Percentiles rank a stretch among this genome's conserved stretches.
Evolutionary conservation across 2,113 vertebrate genomes (phyloP).

Genomic region (Austrofundulus limnaeus): DNA sequence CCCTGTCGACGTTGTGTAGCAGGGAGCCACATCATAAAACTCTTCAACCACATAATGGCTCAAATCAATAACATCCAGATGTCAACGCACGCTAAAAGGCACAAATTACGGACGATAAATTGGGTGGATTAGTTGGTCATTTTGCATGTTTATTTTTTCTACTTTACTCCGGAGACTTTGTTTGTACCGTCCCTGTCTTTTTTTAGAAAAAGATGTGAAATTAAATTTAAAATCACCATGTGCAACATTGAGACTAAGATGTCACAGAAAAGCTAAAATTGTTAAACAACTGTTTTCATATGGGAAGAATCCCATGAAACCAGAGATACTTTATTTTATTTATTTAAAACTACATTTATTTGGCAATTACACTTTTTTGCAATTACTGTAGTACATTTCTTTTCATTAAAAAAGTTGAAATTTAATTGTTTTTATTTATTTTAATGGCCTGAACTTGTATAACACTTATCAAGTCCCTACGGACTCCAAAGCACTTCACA

Average conservation of each 20-base stretch:
- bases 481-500: too few relatives aligned
- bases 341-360: too few relatives aligned
- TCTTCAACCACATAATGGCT: conserved; percentile 9
- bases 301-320: not conserved
- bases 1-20: conserved; percentile 9
- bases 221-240: not conserved
- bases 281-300: not conserved
- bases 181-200: not conserved
- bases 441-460: too few relatives aligned
- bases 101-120: not conserved
- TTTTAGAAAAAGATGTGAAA: not conserved
- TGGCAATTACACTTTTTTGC: too few relatives aligned
- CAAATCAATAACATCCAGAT: not conserved
- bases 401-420: too few relatives aligned
- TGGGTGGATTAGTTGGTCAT: not conserved
- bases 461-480: too few relatives aligned
- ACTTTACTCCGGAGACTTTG: not conserved
- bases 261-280: not conserved
- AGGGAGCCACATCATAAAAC: conserved; percentile 7
- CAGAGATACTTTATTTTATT: not conserved
- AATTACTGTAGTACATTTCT: too few relatives aligned
- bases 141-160: conserved; percentile 6
- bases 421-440: too few relatives aligned
- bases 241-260: not conserved
- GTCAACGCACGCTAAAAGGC: not conserved